These are phyloP conservation scores for Ochropleura leucogaster DNA, from an alignment of 2,888 invertebrate species.

Conservation along the genomic window DNA sequence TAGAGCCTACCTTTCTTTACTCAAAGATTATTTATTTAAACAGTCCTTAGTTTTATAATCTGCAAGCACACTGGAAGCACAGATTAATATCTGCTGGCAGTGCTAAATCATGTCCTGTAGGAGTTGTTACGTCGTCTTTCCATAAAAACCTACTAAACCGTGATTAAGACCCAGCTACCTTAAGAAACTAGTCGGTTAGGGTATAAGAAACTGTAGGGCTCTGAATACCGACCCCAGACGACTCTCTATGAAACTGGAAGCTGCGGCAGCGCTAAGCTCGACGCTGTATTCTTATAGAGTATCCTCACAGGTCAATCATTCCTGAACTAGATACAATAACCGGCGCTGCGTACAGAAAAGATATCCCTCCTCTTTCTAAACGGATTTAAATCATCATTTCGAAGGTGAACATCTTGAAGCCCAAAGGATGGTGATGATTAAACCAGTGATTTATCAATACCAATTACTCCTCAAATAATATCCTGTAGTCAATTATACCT, in stretches of 20 bases:
- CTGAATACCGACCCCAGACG: too few relatives aligned
- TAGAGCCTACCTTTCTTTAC: background rate
- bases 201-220: too few relatives aligned
- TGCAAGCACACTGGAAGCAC: background rate
- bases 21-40: background rate
- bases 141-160: background rate
- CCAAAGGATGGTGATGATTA: slow-evolving; percentile 43
- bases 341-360: background rate
- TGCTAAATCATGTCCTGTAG: background rate
- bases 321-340: background rate
- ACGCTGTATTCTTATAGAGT: too few relatives aligned
- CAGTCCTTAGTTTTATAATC: background rate
- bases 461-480: slow-evolving; percentile 42
- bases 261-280: too few relatives aligned
- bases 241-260: too few relatives aligned
- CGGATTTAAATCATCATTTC: slow-evolving; percentile 32
- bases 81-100: too few relatives aligned
- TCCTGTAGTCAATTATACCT: slow-evolving; percentile 37
- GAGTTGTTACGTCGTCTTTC: background rate
- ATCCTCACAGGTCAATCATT: background rate
- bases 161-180: background rate
- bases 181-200: too few relatives aligned
- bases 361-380: slow-evolving; percentile 8
- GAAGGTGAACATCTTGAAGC: slow-evolving; percentile 22
- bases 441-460: slow-evolving; percentile 27